Evolutionary conservation across 2,797 vertebrate genomes (phyloP), one percentile per base, ranked within the genome.

Genomic region (Chelmon rostratus): DNA sequence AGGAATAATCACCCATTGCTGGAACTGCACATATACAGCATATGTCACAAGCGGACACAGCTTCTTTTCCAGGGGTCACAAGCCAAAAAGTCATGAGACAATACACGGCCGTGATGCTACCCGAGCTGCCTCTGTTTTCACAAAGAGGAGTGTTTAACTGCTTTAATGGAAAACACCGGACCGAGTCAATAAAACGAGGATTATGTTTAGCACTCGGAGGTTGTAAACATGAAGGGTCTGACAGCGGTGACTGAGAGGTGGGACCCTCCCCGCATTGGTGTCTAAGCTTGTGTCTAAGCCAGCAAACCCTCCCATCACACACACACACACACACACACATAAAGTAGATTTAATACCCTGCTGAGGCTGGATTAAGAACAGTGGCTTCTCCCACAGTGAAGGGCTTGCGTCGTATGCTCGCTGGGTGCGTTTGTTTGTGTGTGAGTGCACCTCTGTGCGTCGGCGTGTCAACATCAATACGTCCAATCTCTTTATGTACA

Each of bases 301-400:
- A 67, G 62, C 52, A n/a, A 78, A 64, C 82, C 65, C 59, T 76
- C 54, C 76, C 73, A 56, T 88, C 73, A 66, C 77, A 84, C 77
- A 73, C 79, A 42, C 84, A 83, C 54, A 35, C 73, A 65, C 77
- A 83, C 76, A 72, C 79, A 44, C 35, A 83, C 85, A 83, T 77
- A 86, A 87, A 91, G 88, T 70, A 84, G 87, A 88, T 86, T 80
- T 88, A 92, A 91, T 84, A 81, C 77, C 80, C 81, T 68, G 82
- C 86, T 78, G 67, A 59, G 63, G 83, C 81, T 87, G 91, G 85
- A 89, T 92, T 91, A 92, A 79, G 71, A 89, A 65, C 84, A 50
- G 62, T 15, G 33, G 73, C 76, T 72, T 81, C 78, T 81, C 78
- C 68, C 28, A 72, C 78, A 28, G 65, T 19, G 62, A 37, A 46